Percentiles rank a stretch among this genome's conserved stretches.
Conservation (phyloP, 1,140 invertebrate genomes). For the Sycophaga agraensis region DNA sequence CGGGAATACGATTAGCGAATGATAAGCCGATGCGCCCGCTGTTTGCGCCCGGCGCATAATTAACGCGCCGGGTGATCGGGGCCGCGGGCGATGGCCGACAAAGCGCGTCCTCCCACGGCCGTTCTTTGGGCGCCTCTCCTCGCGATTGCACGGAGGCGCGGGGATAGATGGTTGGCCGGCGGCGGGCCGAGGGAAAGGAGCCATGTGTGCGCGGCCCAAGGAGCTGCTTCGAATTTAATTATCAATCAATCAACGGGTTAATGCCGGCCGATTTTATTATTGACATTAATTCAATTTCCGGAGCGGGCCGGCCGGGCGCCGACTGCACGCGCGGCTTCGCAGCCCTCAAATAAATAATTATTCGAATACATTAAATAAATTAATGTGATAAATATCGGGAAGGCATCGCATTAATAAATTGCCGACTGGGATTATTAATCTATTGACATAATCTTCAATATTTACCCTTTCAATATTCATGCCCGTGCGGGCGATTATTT, state of each 20-base stretch:
- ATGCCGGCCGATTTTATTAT: not conserved
- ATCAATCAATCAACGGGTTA: not conserved
- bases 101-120: too few relatives aligned
- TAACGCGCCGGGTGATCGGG: constrained; percentile 11
- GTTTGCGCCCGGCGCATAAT: constrained; percentile 8
- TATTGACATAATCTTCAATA: not conserved
- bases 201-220: not conserved
- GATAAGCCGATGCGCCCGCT: not conserved
- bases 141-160: too few relatives aligned
- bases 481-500: not conserved
- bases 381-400: not conserved
- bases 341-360: too few relatives aligned
- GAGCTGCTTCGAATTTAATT: not conserved
- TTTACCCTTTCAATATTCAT: too few relatives aligned
- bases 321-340: too few relatives aligned
- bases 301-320: too few relatives aligned
- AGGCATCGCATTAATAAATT: not conserved
- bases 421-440: not conserved
- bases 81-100: not conserved
- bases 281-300: not conserved
- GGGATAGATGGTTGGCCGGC: too few relatives aligned
- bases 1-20: too few relatives aligned
- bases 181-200: not conserved
- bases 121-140: too few relatives aligned
- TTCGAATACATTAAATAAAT: not conserved